Evolutionary conservation across 2,113 vertebrate species (phyloP), one percentile per base, ranked within the genome.

Genomic region (Gasterosteus nipponicus): DNA sequence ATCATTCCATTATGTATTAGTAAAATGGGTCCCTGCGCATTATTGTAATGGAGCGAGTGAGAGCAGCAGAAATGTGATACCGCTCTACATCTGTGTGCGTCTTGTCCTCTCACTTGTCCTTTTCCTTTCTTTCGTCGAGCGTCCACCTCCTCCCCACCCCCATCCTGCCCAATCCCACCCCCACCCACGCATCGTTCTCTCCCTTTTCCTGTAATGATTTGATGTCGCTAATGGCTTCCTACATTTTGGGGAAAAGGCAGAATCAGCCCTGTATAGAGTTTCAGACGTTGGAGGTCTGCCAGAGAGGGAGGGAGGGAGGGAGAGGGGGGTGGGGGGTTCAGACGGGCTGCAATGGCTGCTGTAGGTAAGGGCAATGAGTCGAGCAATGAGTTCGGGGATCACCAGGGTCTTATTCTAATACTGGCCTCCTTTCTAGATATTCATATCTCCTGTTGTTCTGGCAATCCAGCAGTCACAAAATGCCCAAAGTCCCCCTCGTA

Each of bases 221-320:
- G 95, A 95, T 96, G 95, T 95, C 90, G 92, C 95, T 97, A 96
- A 97, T 97, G 96, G 96, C 94, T 97, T 96, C 96, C 95, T 96
- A 96, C 95, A 96, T 96, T 96, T 96, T 96, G 93, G 94, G 94
- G 94, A 94, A 90, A 94, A 94, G 94, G 93, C 94, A 94, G 93
- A 95, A 94, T 94, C 91, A 85, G 92, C 79, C 88, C 89, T 89
- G 93, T 95, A 94, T 97, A 93, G 91, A 93, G 93, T 97, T 96
- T 95, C 96, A 94, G 78, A 76, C 19, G 3, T 69, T 92, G 91
- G 90, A 92, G 58, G 89, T 86, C 87, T 42, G 92, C 92, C 90
- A 95, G 92, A 91, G 81, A 80, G 81, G 85, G 86, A 85, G 87
- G 65, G 76, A 75, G 78, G 63, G 67, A 35, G 6, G 56, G 53